A percentile compares a stretch with the other conserved stretches of the same genome.
Conservation (phyloP, 2,888 invertebrate species). For the Minunthozetes semirufus region DNA sequence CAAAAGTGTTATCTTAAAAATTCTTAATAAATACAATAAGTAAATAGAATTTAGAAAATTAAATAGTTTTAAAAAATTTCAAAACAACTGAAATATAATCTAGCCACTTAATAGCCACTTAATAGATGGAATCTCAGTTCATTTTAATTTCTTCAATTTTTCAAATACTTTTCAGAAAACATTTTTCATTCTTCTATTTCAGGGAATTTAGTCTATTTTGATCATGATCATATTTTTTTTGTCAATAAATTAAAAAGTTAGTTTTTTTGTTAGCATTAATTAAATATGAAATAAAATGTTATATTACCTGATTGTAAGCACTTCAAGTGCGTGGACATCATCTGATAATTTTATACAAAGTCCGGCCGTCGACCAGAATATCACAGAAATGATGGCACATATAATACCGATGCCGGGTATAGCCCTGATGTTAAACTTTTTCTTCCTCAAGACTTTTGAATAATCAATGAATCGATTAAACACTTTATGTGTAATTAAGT, state of each 20-base stretch:
- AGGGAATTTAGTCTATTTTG: not conserved
- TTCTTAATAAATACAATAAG: not conserved
- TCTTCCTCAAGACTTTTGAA: not conserved
- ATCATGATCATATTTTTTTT: too few species aligned
- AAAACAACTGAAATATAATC: too few species aligned
- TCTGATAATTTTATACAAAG: conserved; percentile 25
- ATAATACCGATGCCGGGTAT: conserved; percentile 31
- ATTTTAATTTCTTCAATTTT: too few species aligned
- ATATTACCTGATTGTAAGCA: conserved; percentile 33
- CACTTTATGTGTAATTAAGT: too few species aligned
- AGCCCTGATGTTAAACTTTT: not conserved
- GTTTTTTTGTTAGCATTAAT: not conserved
- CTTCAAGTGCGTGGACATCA: conserved; percentile 32
- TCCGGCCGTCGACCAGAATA: conserved; percentile 33
- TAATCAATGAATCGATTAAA: not conserved
- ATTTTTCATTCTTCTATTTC: not conserved
- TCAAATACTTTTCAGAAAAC: not conserved
- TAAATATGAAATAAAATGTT: not conserved
- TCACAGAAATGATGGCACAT: conserved; percentile 30
- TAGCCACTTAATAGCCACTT: too few species aligned
- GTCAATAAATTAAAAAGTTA: not conserved
- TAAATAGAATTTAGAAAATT: too few species aligned
- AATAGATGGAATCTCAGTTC: too few species aligned
- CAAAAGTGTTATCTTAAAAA: too few species aligned
- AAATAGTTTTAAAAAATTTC: too few species aligned